Base-by-base conservation (phyloP, 2,113 vertebrate species). In the Dipodomys merriami region DNA sequence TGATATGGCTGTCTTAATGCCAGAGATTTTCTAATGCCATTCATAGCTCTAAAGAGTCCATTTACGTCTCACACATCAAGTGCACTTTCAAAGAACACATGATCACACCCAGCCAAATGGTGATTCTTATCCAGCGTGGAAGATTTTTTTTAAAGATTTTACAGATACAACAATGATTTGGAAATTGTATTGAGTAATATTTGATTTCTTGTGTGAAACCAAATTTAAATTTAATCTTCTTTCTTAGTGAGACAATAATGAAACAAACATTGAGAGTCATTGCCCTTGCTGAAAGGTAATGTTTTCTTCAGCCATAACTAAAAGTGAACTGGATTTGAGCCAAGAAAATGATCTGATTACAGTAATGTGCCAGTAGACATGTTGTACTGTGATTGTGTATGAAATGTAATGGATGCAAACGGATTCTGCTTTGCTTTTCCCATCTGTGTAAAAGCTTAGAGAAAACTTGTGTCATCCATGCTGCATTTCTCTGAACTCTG, bases 181-280 rank as follows among this genome's bases (percentile, higher is more conserved):
- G 53, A 18, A 57, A 16, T 18, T 16, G 15, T 57, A 57, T 18
- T 57, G 53, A 57, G 53, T 64, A 69, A 7, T 86, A 76, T 69
- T 92, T 86, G 16, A 84, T 91, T 87, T 90, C 25, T 49, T 80
- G 80, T 79, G 6, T 85, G 76, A 84, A 46, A 35, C 49, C 95
- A 62, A 95, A 68, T 73, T 95, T 83, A 16, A 86, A 78, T 86
- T 73, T 68, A 67, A 12, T 49, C 90, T 80, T 90, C 62, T 46
- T 46, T 12, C 22, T 69, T 65, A 57, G 33, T 87, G 68, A 68
- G 53, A 57, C 77, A 80, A 67, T 81, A 84, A 49, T 88, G 77
- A 68, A 92, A 78, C 64, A 39, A 39, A 80, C 72, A 7, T 79
- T 86, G 62, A 83, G 25, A 95, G 71, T 35, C n/a, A 18, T 62